These are phyloP conservation scores for Brienomyrus longianalis DNA, from an alignment of 2,113 vertebrate species.

Conservation along the genomic window DNA sequence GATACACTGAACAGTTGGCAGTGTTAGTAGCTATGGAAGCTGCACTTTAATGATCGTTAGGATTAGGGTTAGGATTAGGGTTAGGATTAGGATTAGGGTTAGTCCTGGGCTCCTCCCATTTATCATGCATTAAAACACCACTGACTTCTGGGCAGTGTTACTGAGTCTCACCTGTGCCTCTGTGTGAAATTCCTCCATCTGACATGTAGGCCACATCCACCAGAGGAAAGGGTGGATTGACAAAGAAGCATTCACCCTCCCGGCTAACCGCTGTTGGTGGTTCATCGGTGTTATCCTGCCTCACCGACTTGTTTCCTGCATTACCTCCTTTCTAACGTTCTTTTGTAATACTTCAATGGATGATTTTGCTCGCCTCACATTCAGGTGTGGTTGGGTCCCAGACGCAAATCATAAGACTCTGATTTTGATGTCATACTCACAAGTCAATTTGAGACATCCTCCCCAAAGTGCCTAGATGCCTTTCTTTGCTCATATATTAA, in stretches of 20 bases:
- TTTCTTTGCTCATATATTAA: neutral
- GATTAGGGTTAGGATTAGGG: neutral
- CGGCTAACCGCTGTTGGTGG: neutral
- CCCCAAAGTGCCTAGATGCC: neutral
- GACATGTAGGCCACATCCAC: slow-evolving; percentile 22
- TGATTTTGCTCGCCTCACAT: slow-evolving; percentile 1
- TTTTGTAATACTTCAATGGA: slow-evolving; percentile 12
- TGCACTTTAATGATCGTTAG: neutral
- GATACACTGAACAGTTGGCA: neutral
- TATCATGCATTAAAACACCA: neutral
- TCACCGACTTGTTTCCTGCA: neutral
- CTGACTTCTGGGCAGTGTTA: slow-evolving; percentile 7
- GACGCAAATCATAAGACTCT: slow-evolving; percentile 29
- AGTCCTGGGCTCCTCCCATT: neutral
- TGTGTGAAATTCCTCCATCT: slow-evolving; percentile 38
- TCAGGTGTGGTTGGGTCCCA: slow-evolving; percentile 18
- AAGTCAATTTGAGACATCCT: neutral
- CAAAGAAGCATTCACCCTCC: slow-evolving; percentile 39
- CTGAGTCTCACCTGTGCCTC: slow-evolving; percentile 24
- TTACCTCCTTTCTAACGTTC: slow-evolving; percentile 1
- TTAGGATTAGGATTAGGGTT: neutral
- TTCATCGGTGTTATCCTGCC: neutral
- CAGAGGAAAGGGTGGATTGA: slow-evolving; percentile 9
- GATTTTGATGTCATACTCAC: neutral
- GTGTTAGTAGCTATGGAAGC: neutral